Conservation (phyloP, 1,140 invertebrate species). For the Colletes latitarsis region DNA sequence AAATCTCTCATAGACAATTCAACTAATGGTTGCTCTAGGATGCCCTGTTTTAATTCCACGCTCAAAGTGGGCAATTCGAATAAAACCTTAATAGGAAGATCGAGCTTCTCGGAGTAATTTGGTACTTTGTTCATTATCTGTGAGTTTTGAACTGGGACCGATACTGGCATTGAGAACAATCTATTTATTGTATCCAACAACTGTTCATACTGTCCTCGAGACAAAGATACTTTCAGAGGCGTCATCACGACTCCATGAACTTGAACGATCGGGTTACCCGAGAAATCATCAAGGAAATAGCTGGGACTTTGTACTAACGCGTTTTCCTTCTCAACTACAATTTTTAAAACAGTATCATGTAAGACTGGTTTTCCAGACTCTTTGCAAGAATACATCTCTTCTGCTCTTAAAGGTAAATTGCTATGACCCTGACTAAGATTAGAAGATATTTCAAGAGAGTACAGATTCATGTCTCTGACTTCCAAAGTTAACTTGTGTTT, state of each 20-base stretch:
- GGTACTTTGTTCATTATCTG: slow-evolving; percentile 51
- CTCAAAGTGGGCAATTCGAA: slow-evolving; percentile 88
- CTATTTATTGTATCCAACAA: slow-evolving; percentile 88
- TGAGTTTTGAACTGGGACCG: slow-evolving; percentile 60
- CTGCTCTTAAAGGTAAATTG: slow-evolving; percentile 78
- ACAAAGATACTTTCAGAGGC: slow-evolving; percentile 91
- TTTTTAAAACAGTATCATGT: slow-evolving; percentile 91
- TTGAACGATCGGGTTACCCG: slow-evolving; percentile 79
- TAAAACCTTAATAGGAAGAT: slow-evolving; percentile 81
- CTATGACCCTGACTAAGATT: slow-evolving; percentile 72
- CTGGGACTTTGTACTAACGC: slow-evolving; percentile 69
- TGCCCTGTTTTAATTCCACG: slow-evolving; percentile 87
- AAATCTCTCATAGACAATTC: slow-evolving; percentile 93
- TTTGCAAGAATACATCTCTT: slow-evolving; percentile 86
- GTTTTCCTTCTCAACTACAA: slow-evolving; percentile 82
- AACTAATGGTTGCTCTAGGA: slow-evolving; percentile 87
- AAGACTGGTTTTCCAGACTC: slow-evolving; percentile 87
- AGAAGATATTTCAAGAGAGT: slow-evolving; percentile 86
- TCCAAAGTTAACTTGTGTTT: slow-evolving; percentile 83
- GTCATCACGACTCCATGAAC: slow-evolving; percentile 91
- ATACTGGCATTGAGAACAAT: slow-evolving; percentile 72
- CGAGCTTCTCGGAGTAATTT: slow-evolving; percentile 75
- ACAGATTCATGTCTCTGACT: slow-evolving; percentile 94
- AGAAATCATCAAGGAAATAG: slow-evolving; percentile 73
- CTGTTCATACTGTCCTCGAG: slow-evolving; percentile 93